A percentile compares a stretch with the other conserved stretches of the same genome.
Conservation (phyloP, 1,140 invertebrate genomes). For the Periplaneta americana region DNA sequence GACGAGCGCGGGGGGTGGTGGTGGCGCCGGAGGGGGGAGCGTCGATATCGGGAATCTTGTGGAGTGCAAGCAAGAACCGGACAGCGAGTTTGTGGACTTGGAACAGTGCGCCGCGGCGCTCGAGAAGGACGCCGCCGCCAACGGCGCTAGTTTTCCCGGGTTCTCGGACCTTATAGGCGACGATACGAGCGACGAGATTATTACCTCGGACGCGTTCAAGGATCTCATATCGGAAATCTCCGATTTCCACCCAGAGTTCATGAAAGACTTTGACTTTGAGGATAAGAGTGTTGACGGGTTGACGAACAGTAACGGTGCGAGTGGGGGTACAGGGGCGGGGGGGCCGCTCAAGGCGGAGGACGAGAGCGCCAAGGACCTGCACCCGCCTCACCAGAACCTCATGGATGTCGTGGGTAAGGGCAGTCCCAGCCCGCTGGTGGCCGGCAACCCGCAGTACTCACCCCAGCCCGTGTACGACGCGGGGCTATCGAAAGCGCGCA, state of each 20-base stretch:
- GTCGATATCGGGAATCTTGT: slow-evolving; percentile 52
- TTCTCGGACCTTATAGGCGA: slow-evolving; percentile 76
- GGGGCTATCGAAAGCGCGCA: slow-evolving; percentile 11
- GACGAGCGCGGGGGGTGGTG: slow-evolving; percentile 41
- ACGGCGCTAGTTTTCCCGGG: slow-evolving; percentile 63
- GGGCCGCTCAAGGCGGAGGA: slow-evolving; percentile 39
- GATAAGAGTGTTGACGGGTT: slow-evolving; percentile 44
- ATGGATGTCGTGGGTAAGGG: neutral
- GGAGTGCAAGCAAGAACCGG: slow-evolving; percentile 80
- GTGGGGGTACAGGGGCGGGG: neutral
- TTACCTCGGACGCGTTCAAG: slow-evolving; percentile 76
- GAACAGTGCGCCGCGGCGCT: slow-evolving; percentile 72
- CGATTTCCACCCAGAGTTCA: slow-evolving; percentile 73
- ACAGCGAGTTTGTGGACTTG: slow-evolving; percentile 70
- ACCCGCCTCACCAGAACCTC: neutral
- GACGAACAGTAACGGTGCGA: neutral
- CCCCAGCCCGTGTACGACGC: slow-evolving; percentile 37
- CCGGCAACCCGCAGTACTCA: slow-evolving; percentile 39
- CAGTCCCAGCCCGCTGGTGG: slow-evolving; percentile 11
- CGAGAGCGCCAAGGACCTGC: slow-evolving; percentile 31
- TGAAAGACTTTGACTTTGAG: slow-evolving; percentile 76
- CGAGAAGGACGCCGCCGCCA: slow-evolving; percentile 70
- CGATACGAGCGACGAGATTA: slow-evolving; percentile 73
- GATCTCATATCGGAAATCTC: slow-evolving; percentile 84
- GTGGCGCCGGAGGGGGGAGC: slow-evolving; percentile 25